phyloP scores from a whole-genome alignment of 2,113 vertebrate genomes.

The Pseudopodoces humilis region DNA sequence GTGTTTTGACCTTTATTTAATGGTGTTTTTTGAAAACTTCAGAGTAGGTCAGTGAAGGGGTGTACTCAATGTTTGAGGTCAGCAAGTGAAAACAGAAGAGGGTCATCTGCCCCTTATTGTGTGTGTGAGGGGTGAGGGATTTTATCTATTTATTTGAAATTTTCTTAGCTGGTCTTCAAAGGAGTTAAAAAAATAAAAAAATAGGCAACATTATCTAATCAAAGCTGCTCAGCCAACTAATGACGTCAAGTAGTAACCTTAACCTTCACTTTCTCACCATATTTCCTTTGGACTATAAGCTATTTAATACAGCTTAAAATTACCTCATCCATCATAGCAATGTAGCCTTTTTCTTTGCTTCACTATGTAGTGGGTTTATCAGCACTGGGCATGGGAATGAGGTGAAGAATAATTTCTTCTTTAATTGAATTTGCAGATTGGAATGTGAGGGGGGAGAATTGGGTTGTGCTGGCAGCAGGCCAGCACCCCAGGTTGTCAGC shows the following conservation, averaged over 20 bases:
- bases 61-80: not conserved
- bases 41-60: not conserved
- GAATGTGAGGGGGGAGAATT: not conserved
- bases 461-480: not conserved
- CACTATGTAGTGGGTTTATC: not conserved
- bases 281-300: not conserved
- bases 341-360: not conserved
- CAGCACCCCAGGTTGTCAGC: not conserved
- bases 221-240: not conserved
- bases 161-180: not conserved
- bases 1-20: constrained; percentile 13
- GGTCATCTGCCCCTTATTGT: not conserved
- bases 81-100: not conserved
- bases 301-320: not conserved
- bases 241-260: not conserved
- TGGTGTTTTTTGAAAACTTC: not conserved
- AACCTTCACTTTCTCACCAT: not conserved
- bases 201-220: not conserved
- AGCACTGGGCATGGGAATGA: not conserved
- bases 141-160: not conserved
- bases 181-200: not conserved
- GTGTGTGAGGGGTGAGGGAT: not conserved
- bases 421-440: not conserved
- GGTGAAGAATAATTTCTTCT: constrained; percentile 1
- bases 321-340: not conserved